Evolutionary conservation across 2,888 invertebrate genomes (phyloP), one percentile per base, ranked within the genome.

Genomic region (Mythimna impura): DNA sequence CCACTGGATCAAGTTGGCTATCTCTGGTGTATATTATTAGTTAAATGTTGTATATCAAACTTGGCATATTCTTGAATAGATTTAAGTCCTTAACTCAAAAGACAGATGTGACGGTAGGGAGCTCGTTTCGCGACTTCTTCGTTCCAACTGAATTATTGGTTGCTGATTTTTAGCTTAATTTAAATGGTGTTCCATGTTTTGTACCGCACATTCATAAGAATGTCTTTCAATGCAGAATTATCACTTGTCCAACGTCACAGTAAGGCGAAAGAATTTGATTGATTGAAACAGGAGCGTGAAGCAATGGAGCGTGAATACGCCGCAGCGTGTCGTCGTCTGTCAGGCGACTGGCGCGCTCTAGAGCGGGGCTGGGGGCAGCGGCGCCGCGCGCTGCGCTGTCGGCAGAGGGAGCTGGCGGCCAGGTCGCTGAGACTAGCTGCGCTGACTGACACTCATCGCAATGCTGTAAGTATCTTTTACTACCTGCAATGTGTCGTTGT

Each of bases 251-350:
- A 12, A 36, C 12, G 12, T 34, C 34, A 58, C 34, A 14, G 12
- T 1, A 40, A 22, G 7, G 40, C 61, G 0, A 36, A 36, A 12
- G n/a, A 60, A 17, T 40, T 6, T 14, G 14, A 40, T 40, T 40
- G 4, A n/a, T 14, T 60, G 8, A 61, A 61, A 61, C 40, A 61
- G 96, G 96, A 97, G 89, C 96, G 97, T 1, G 93, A 93, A 86
- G 97, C 94, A 84, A 97, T 97, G 96, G 97, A 97, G 88, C 94
- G 97, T 76, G 97, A 97, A 88, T 98, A 97, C 95, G 97, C 97
- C 6, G 96, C 97, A 0, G 98, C 98, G 68, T 97, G 97, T 80
- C 91, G 96, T 8, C 94, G 96, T 20, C 92, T 92, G 89, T 96
- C 94, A 73, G 97, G 95, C 86, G 96, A 95, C 90, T 96, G 96